phyloP scores from a whole-genome alignment of 2,888 invertebrate genomes.

The Lampropteryx suffumata region DNA sequence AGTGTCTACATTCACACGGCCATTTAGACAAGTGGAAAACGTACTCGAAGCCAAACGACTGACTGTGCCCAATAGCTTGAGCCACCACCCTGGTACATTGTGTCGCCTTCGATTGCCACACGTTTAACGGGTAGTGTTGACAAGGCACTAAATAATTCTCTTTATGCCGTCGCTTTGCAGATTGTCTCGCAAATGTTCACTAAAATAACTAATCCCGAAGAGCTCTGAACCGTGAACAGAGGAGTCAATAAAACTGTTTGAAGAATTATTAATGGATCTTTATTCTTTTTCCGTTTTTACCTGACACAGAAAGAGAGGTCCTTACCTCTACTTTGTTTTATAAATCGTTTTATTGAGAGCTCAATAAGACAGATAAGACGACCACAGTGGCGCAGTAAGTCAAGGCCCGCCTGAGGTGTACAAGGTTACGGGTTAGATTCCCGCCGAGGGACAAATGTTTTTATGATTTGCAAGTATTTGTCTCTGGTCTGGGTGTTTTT shows the following conservation, averaged over 20 bases:
- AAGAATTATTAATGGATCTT: conserved; percentile 16
- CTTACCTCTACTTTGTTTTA: no score
- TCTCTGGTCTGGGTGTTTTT: no score
- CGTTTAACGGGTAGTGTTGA: conserved; percentile 4
- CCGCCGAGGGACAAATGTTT: no score
- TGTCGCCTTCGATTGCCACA: background rate
- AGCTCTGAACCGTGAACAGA: conserved; percentile 4
- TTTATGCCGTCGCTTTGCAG: conserved; percentile 11
- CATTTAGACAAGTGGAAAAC: background rate
- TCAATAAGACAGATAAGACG: no score
- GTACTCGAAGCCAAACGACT: background rate
- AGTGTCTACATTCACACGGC: background rate
- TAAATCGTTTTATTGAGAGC: no score
- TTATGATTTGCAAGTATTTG: no score
- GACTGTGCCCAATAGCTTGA: no score
- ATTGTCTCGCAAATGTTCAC: conserved; percentile 22
- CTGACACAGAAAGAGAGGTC: no score
- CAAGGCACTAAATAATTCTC: conserved; percentile 26
- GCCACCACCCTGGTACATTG: no score
- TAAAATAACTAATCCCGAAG: conserved; percentile 23
- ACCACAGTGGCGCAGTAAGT: no score
- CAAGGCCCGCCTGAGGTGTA: no score
- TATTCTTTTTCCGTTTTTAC: background rate
- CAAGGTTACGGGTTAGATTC: no score
- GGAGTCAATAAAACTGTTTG: conserved; percentile 9